These are phyloP conservation scores for Coptodon bakossiorum DNA, from an alignment of 2,113 vertebrate species.

Conservation along the genomic window DNA sequence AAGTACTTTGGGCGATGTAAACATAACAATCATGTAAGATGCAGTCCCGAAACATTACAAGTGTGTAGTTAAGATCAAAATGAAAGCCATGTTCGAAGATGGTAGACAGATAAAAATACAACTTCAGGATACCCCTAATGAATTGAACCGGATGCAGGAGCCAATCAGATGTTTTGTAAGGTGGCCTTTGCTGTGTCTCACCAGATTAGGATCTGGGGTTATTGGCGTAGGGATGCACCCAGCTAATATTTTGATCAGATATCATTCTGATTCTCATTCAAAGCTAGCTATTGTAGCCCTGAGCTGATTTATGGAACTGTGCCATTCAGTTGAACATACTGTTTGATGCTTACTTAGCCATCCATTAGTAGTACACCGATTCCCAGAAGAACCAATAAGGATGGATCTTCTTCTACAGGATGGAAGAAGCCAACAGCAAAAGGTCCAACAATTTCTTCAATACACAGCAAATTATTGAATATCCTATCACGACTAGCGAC, in stretches of 20 bases:
- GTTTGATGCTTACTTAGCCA: neutral
- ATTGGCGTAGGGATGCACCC: neutral
- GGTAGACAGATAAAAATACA: neutral
- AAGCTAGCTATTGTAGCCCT: neutral
- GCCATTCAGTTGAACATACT: neutral
- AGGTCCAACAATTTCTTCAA: neutral
- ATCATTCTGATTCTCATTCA: neutral
- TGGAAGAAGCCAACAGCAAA: neutral
- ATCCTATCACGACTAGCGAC: neutral
- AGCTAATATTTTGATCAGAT: neutral
- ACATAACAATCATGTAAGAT: neutral
- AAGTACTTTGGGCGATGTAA: neutral
- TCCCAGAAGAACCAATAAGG: neutral
- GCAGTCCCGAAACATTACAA: neutral
- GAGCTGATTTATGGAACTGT: neutral
- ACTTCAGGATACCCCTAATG: neutral
- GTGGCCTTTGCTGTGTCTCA: neutral
- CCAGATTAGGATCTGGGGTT: neutral
- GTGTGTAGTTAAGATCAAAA: neutral
- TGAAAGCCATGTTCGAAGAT: neutral
- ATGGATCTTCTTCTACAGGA: neutral
- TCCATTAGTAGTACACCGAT: neutral
- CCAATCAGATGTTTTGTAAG: neutral
- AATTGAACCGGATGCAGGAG: neutral
- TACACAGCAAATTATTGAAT: neutral